Percentiles rank a stretch among this genome's conserved stretches.
These are phyloP conservation scores for Pangasius macronema DNA, from an alignment of 2,797 vertebrate species.

Conservation along the genomic window DNA sequence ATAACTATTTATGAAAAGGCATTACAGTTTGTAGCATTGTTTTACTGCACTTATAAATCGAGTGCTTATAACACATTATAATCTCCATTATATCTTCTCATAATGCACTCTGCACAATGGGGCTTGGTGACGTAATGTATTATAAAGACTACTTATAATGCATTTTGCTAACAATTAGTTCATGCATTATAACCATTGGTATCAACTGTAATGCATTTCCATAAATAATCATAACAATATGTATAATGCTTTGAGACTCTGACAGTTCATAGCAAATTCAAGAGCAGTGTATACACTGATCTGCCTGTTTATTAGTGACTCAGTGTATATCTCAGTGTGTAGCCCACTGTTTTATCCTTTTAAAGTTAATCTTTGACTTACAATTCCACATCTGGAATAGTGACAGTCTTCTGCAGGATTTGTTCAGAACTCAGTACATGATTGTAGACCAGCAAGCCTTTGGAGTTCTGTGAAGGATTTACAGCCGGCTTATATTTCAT, in stretches of 20 bases:
- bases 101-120: not conserved
- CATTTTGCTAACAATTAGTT: not conserved
- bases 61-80: not conserved
- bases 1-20: not conserved
- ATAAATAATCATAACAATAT: not conserved
- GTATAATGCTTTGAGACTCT: not conserved
- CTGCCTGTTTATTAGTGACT: not conserved
- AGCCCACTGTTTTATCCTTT: not conserved
- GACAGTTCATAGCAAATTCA: not conserved
- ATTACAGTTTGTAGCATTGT: not conserved
- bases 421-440: conserved; percentile 46
- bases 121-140: not conserved
- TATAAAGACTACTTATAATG: too few species aligned
- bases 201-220: not conserved
- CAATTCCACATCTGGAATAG: conserved; percentile 68
- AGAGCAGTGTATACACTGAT: not conserved
- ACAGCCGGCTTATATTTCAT: not conserved
- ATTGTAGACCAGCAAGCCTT: conserved; percentile 63
- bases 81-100: not conserved
- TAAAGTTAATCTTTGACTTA: conserved; percentile 54
- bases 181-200: not conserved
- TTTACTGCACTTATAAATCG: not conserved
- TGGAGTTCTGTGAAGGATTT: conserved; percentile 66
- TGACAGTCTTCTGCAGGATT: conserved; percentile 50
- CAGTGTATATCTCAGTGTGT: not conserved